Percentiles rank a stretch among this genome's conserved stretches.
phyloP scores from a whole-genome alignment of 64 coral and sea anemone species.

The Pocillopora damicornis region DNA sequence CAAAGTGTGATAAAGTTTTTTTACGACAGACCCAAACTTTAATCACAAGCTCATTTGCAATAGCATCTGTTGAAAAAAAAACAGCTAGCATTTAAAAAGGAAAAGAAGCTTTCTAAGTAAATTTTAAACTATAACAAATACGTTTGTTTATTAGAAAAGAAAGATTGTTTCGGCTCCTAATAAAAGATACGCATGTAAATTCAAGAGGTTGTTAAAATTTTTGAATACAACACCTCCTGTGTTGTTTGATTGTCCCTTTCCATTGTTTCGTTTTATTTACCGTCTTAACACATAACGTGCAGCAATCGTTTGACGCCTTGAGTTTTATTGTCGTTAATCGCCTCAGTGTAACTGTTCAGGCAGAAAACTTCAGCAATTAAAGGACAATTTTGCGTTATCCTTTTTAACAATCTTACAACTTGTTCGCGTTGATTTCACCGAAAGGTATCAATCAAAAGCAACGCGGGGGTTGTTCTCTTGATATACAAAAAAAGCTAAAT shows the following conservation, averaged over 20 bases:
- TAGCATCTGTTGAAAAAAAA: background rate
- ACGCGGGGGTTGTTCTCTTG: background rate
- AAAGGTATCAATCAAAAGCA: conserved; percentile 22
- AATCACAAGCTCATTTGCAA: background rate
- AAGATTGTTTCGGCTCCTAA: background rate
- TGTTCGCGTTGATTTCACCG: background rate
- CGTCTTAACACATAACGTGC: background rate
- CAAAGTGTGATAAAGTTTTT: background rate
- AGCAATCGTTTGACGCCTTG: background rate
- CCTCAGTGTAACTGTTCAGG: background rate
- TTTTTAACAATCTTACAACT: background rate
- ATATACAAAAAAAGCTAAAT: conserved; percentile 6
- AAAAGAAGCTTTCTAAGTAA: background rate
- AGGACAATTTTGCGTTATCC: conserved; percentile 1
- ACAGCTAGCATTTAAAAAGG: background rate
- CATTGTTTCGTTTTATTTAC: background rate
- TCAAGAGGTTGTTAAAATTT: background rate
- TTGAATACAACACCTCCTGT: background rate
- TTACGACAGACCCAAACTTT: background rate
- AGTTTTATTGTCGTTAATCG: conserved; percentile 3
- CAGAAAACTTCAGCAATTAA: conserved; percentile 9
- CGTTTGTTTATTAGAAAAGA: background rate
- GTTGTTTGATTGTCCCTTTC: background rate
- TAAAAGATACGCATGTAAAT: background rate
- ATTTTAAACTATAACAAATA: background rate